Evolutionary conservation across 2,797 vertebrate species (phyloP), one percentile per base, ranked within the genome.

Genomic region (Pseudochaenichthys georgianus): DNA sequence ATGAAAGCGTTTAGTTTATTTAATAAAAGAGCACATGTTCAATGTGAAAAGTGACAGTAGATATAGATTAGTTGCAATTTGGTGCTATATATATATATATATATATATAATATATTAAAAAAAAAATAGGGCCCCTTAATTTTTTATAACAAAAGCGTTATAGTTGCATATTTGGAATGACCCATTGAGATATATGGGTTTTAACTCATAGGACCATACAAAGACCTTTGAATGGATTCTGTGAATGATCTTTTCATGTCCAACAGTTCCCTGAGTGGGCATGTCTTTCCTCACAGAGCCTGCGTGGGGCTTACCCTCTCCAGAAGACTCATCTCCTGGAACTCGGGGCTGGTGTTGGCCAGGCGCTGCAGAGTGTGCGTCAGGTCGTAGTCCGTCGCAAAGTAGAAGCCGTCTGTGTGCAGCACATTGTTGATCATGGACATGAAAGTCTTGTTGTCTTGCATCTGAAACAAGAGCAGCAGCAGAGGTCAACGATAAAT

Each of bases 321-420:
- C 42, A 93, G 73, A 3, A 93, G 84, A 62, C 96, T 98, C 98
- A 98, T 98, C 90, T 99, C 98, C 88, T 99, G 98, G 74, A 99
- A 99, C 87, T 99, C 98, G 0, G 98, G 98, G 92, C 98, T 99
- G 0, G 98, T 99, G 91, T 99, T 99, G 52, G 97, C 96, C 62
- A 99, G 87, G 2, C 98, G 96, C 47, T 99, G 98, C 82, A 99
- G 92, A 1, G 95, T 96, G 83, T 99, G 98, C 0, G 97, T 99
- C 76, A 99, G 88, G 89, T 99, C 98, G 0, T 98, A 99, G 0
- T 96, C 96, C 2, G 96, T 96, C n/a, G 97, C 96, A 82, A 98
- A 99, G 93, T 97, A 99, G 93, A 98, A 98, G 23, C 97, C 96
- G 1, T 99, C 98, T 60, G 96, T 95, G 0, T 93, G 96, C 77